phyloP scores from a whole-genome alignment of 2,797 vertebrate genomes.

The Gambusia yucatana region DNA sequence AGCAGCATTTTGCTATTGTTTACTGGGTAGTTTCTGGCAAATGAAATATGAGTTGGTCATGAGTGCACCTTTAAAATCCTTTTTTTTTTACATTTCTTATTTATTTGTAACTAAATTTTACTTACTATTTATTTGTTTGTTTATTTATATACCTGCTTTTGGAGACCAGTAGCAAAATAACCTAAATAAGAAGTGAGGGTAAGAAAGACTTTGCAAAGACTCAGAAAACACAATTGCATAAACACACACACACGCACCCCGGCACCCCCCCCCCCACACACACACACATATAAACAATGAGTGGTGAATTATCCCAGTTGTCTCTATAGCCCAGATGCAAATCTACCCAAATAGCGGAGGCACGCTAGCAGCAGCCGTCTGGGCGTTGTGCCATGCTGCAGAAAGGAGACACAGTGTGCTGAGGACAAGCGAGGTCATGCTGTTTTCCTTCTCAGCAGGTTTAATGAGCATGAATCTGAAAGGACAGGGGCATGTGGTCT shows the following conservation, averaged over 20 bases:
- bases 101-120: background rate
- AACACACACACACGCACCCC: slow-evolving; percentile 17
- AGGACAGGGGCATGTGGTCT: slow-evolving; percentile 29
- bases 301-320: slow-evolving; percentile 65
- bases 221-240: background rate
- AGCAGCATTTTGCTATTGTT: slow-evolving; percentile 33
- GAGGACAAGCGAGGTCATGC: slow-evolving; percentile 57
- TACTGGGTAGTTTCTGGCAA: slow-evolving; percentile 3
- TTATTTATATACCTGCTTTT: background rate
- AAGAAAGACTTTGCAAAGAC: slow-evolving; percentile 20
- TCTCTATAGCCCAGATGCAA: slow-evolving; percentile 74
- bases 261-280: slow-evolving; percentile 1
- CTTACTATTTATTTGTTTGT: background rate
- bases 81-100: background rate
- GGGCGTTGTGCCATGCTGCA: slow-evolving; percentile 67
- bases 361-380: slow-evolving; percentile 75
- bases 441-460: slow-evolving; percentile 53
- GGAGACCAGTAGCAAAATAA: slow-evolving; percentile 25
- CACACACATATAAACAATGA: slow-evolving; percentile 31
- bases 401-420: slow-evolving; percentile 52
- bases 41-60: slow-evolving; percentile 32
- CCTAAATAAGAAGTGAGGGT: slow-evolving; percentile 28
- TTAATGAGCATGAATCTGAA: slow-evolving; percentile 32
- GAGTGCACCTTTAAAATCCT: background rate
- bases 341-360: slow-evolving; percentile 74